Evolutionary conservation across 2,888 invertebrate species (phyloP), one percentile per base, ranked within the genome.

Genomic region (Ophion ellenae): DNA sequence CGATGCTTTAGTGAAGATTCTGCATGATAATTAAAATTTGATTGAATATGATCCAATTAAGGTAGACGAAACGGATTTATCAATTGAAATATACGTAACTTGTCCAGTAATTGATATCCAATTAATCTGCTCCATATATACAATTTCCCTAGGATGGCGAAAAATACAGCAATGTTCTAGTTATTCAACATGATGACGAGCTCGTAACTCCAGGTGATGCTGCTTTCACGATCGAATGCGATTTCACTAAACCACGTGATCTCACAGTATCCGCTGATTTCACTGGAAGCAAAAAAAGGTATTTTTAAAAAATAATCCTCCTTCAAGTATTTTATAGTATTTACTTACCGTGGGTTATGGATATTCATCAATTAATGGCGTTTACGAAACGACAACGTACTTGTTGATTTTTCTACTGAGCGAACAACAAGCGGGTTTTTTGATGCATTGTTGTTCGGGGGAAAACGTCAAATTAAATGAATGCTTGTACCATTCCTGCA

Each of bases 111-210:
- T 40, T 40, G 0, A 40, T 40, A 40, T 40, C 40, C 40, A 40
- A 40, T 40, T 40, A 40, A 40, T 40, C 1, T 7, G 40, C 40
- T 40, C 6, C 40, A 40, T 40, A 40, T 40, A 40, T 66, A 17
- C 14, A 32, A 32, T 81, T 59, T 2, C 17, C 17, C 40, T 87
- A 95, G 94, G 94, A 95, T 81, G 95, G 95, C 17, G 95, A 95
- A 63, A 94, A 95, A 5, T 96, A 95, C 90, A 95, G 95, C 0
- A 96, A 96, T 88, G 95, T 96, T 67, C 94, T 96, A 36, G 95
- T 96, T 3, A 94, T 96, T 73, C 96, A 96, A 91, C 96, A 96
- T 89, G 96, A 96, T 92, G 96, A 96, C 71, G 96, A 96, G 88
- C 91, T 96, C 20, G 95, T 96, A 84, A 96, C 96, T 87, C 96